Evolutionary conservation across 2,888 invertebrate species (phyloP).

Genomic region (Lepidocyrtinus sp.): DNA sequence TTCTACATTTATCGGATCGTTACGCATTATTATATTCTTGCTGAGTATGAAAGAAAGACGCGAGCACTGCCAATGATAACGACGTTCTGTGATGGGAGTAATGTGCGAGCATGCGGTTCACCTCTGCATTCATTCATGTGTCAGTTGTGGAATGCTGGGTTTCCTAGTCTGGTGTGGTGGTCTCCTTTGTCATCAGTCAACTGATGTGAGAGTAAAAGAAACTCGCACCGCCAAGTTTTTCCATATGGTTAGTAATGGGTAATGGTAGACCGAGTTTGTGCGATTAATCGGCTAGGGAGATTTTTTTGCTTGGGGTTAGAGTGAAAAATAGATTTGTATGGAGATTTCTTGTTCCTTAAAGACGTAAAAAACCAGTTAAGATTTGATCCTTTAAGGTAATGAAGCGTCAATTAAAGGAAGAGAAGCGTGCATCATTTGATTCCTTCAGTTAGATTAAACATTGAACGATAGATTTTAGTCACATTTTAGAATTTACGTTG

Average conservation of each 20-base stretch:
- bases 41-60: conserved; percentile 1
- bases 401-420: conserved; percentile 6
- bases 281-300: background rate
- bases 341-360: background rate
- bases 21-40: background rate
- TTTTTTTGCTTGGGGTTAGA: background rate
- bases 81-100: conserved; percentile 14
- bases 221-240: conserved; percentile 7
- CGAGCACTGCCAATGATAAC: conserved; percentile 25
- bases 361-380: background rate
- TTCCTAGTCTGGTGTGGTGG: conserved; percentile 55
- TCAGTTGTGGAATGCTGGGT: conserved; percentile 61
- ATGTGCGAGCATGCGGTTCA: conserved; percentile 38
- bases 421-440: background rate
- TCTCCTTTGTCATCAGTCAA: conserved; percentile 59
- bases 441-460: too few relatives aligned
- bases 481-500: conserved; percentile 25
- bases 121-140: conserved; percentile 57
- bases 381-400: conserved; percentile 7
- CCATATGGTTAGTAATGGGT: background rate
- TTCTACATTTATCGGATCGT: conserved; percentile 16
- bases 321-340: background rate
- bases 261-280: background rate
- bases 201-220: conserved; percentile 15
- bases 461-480: too few relatives aligned